Evolutionary conservation across 35 echinoderm and acorn worm species (phyloP).

Genomic region (Stichopus chloronotus): DNA sequence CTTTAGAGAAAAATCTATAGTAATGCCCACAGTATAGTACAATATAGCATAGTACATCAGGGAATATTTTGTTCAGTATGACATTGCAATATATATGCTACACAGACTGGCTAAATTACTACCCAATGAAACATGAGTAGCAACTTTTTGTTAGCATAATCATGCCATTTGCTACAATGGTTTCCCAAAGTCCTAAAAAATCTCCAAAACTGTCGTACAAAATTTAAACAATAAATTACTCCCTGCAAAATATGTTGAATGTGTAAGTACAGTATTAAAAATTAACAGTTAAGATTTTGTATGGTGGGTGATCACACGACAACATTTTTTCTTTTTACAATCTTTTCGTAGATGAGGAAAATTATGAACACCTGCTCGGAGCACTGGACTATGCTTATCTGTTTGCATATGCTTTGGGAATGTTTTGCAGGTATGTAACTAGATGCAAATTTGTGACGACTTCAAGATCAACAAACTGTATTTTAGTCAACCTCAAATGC

Average conservation of each 20-base stretch:
- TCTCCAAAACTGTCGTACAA: too few species aligned
- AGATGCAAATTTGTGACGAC: background rate
- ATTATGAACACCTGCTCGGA: slow-evolving; percentile 82
- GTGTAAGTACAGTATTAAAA: background rate
- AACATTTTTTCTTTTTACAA: background rate
- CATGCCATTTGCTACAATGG: too few species aligned
- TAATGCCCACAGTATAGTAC: too few species aligned
- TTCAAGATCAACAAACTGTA: background rate
- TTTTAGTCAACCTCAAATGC: background rate
- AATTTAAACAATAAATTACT: too few species aligned
- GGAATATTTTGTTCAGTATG: too few species aligned
- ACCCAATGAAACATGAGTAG: too few species aligned
- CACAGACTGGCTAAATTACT: too few species aligned
- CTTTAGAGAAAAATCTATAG: too few species aligned
- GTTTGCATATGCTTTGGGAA: slow-evolving; percentile 94
- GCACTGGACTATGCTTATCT: slow-evolving; percentile 88
- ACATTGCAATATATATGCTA: too few species aligned
- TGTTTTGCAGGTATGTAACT: slow-evolving; percentile 82
- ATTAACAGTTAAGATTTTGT: background rate
- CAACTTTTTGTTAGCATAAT: too few species aligned
- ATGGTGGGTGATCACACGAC: background rate
- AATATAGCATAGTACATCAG: too few species aligned
- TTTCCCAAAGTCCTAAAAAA: too few species aligned
- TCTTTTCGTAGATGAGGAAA: slow-evolving; percentile 54
- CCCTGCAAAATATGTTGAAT: background rate